Evolutionary conservation across 2,113 vertebrate genomes (phyloP).

Genomic region (Donacobius atricapilla): DNA sequence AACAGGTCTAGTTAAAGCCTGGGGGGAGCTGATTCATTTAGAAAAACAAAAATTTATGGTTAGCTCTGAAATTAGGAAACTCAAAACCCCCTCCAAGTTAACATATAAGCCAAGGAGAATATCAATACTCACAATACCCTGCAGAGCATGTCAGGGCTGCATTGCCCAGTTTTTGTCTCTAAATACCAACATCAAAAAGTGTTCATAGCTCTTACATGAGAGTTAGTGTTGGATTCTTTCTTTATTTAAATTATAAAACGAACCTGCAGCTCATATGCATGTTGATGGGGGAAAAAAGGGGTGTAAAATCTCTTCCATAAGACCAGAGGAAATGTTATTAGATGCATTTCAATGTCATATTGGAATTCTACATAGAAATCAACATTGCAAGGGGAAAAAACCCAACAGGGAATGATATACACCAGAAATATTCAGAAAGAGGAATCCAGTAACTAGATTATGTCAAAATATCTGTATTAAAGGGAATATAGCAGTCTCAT

Average conservation of each 20-base stretch:
- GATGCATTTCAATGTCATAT: background rate
- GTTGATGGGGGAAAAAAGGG: accelerated
- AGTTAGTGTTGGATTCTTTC: background rate
- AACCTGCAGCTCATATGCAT: background rate
- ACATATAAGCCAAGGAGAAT: background rate
- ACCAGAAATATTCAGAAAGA: background rate
- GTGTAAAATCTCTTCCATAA: background rate
- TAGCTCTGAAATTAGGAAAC: background rate
- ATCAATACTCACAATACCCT: background rate
- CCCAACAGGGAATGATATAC: background rate
- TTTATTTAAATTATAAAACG: background rate
- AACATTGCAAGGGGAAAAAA: background rate
- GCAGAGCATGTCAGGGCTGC: background rate
- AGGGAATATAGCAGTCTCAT: background rate
- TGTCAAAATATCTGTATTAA: background rate
- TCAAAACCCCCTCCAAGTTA: background rate
- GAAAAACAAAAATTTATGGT: background rate
- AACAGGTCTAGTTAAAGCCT: background rate
- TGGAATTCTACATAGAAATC: background rate
- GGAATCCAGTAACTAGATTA: background rate
- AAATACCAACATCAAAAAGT: background rate
- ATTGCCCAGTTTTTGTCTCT: background rate
- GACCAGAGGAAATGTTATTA: background rate
- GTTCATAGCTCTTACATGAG: background rate
- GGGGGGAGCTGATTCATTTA: background rate